Conservation (phyloP, 2,113 vertebrate species). For the Donacobius atricapilla region DNA sequence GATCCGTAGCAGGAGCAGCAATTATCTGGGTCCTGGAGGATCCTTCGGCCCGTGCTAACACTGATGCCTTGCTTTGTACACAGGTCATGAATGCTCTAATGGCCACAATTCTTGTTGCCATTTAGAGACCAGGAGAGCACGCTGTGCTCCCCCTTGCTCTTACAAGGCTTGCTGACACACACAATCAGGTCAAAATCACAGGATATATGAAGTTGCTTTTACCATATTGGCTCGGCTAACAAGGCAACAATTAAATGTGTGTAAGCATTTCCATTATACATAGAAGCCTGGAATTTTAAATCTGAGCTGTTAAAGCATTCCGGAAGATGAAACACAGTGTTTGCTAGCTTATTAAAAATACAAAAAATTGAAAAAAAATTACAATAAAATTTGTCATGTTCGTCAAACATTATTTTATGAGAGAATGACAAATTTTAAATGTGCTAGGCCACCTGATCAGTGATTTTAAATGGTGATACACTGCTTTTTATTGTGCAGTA, state of each 20-base stretch:
- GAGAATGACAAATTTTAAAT: neutral
- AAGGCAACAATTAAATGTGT: neutral
- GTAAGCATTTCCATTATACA: neutral
- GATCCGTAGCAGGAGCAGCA: neutral
- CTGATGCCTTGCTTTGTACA: slow-evolving; percentile 3
- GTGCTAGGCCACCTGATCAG: neutral
- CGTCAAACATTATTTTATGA: neutral
- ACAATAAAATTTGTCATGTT: neutral
- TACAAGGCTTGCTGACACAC: neutral
- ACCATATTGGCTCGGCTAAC: neutral
- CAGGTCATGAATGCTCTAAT: slow-evolving; percentile 27
- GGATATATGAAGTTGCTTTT: neutral
- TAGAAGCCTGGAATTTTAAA: neutral
- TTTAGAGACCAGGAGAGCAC: neutral
- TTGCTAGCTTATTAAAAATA: neutral
- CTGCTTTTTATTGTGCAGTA: neutral
- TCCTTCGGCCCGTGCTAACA: neutral
- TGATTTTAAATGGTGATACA: neutral
- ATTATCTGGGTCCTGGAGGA: slow-evolving; percentile 21
- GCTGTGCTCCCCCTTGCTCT: neutral
- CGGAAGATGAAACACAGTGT: neutral
- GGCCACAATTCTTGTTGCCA: neutral
- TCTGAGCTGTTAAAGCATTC: neutral
- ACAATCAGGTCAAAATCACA: neutral
- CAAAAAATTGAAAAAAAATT: neutral